Conservation (phyloP, 2,888 invertebrate genomes). For the Drosophila nr. medialis region DNA sequence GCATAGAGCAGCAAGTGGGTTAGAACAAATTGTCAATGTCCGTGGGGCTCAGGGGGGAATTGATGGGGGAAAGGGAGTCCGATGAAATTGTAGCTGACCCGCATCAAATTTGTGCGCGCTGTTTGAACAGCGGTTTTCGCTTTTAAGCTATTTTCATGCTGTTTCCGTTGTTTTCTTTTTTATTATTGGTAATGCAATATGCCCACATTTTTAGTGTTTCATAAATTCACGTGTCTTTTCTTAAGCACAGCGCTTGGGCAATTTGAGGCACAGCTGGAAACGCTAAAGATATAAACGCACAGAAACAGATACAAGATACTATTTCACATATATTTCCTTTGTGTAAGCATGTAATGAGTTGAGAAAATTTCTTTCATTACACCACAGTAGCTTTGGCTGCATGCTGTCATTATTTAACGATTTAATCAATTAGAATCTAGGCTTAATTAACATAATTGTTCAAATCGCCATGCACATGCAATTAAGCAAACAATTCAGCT, state of each 20-base stretch:
- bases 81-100: conserved; percentile 44
- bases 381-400: not conserved
- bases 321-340: conserved; percentile 2
- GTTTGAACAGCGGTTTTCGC: conserved; percentile 13
- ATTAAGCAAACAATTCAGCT: conserved; percentile 44
- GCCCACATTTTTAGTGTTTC: conserved; percentile 39
- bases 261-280: conserved; percentile 57
- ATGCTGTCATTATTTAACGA: conserved; percentile 8
- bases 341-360: conserved; percentile 40
- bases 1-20: conserved; percentile 52
- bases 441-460: conserved; percentile 28
- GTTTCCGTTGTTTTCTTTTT: conserved; percentile 3
- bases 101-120: conserved; percentile 39
- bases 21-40: conserved; percentile 54
- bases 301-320: conserved; percentile 16
- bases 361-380: conserved; percentile 51
- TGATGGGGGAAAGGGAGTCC: not conserved
- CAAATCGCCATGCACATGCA: conserved; percentile 45
- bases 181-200: conserved; percentile 25
- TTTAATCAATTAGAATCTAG: conserved; percentile 31
- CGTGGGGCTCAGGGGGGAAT: not conserved
- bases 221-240: conserved; percentile 15
- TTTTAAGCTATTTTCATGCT: not conserved
- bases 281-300: conserved; percentile 23
- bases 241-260: conserved; percentile 6